Percentiles rank a stretch among this genome's conserved stretches.
Evolutionary conservation across 2,888 invertebrate species (phyloP).

Genomic region (Lydus trimaculatus): DNA sequence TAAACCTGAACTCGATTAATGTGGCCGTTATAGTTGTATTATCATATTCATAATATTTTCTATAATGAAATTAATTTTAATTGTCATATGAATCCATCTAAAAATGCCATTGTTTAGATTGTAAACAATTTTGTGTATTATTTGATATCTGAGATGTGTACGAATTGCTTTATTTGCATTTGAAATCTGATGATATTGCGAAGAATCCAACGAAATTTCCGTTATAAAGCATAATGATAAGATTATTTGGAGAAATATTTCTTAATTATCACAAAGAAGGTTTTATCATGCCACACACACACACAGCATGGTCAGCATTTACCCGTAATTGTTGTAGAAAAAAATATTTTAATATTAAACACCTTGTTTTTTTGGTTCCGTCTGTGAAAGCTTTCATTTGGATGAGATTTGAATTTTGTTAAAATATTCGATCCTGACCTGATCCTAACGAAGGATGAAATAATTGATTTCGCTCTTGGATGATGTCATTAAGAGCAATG

Average conservation of each 20-base stretch:
- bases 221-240: not conserved
- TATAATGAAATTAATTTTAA: conserved; percentile 17
- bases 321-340: too few species aligned
- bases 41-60: conserved; percentile 24
- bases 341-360: too few species aligned
- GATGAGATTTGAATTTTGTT: not conserved
- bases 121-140: conserved; percentile 30
- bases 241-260: not conserved
- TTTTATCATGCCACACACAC: not conserved
- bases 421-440: not conserved
- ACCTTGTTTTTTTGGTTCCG: not conserved
- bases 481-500: not conserved
- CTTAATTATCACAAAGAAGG: not conserved
- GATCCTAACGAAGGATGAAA: not conserved
- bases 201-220: conserved; percentile 20
- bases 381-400: not conserved
- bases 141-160: conserved; percentile 33
- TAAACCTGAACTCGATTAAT: conserved; percentile 26
- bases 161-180: conserved; percentile 34
- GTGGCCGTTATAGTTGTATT: too few species aligned
- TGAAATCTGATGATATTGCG: conserved; percentile 26
- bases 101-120: conserved; percentile 19
- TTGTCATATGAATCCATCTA: conserved; percentile 24
- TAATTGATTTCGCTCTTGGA: conserved; percentile 2
- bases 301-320: not conserved